Conservation (phyloP, 2,888 invertebrate species). For the Pedicia rivosa region DNA sequence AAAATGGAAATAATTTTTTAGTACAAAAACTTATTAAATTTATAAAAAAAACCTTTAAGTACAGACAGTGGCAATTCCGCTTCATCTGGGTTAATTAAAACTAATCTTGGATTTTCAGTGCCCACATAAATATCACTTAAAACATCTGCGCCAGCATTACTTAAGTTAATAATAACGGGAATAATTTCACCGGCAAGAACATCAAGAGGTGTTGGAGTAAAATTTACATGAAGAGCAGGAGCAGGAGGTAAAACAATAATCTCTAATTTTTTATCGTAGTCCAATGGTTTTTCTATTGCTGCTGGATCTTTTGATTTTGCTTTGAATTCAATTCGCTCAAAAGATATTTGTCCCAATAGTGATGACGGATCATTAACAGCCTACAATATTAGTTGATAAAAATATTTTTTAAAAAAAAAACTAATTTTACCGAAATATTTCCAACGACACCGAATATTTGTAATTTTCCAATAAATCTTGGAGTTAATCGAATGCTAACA, state of each 20-base stretch:
- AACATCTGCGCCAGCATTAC: constrained; percentile 44
- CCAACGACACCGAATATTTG: constrained; percentile 53
- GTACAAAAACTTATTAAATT: not conserved
- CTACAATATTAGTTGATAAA: not conserved
- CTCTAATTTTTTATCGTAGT: constrained; percentile 48
- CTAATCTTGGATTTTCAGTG: constrained; percentile 26
- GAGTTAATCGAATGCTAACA: constrained; percentile 54
- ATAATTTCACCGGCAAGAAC: constrained; percentile 56
- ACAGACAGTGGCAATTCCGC: constrained; percentile 25
- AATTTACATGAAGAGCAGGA: constrained; percentile 62
- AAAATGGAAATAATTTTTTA: not conserved
- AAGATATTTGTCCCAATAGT: constrained; percentile 24
- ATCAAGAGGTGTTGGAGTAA: constrained; percentile 44
- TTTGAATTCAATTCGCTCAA: constrained; percentile 24
- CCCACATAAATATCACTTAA: constrained; percentile 44
- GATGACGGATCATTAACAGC: constrained; percentile 23
- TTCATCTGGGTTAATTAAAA: constrained; percentile 24
- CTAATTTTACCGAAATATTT: constrained; percentile 17
- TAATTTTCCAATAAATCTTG: constrained; percentile 55
- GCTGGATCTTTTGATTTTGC: constrained; percentile 9
- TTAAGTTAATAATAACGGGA: constrained; percentile 41
- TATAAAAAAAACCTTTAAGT: constrained; percentile 26
- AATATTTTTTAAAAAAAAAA: not conserved
- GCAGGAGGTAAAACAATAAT: constrained; percentile 62
- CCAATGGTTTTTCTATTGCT: constrained; percentile 7